Base-by-base conservation (phyloP, 2,888 invertebrate species). In the Gasteruption jaculator region DNA sequence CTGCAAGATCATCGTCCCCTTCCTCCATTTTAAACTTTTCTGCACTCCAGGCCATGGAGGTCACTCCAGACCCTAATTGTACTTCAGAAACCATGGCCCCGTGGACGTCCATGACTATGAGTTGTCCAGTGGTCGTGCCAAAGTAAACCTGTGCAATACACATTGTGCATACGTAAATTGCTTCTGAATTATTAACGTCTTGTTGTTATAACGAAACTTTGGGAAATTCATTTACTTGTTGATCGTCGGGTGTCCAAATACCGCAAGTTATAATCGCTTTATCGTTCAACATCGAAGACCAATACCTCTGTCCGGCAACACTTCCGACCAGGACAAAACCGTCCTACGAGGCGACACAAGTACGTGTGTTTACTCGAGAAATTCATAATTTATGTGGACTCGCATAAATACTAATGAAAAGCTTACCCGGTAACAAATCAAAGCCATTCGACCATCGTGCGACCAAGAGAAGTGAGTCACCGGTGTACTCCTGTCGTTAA, bases 391-490 rank as follows among this genome's bases (percentile, higher is more conserved):
- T 24, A 24, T 24, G 10, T 8, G 7, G 10, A 24, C 10, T 8
- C 10, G 24, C 7, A 24, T 24, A n/a, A 14, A 15, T 11, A 32
- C 4, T 22, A 12, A 21, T 19, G 32, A 25, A 29, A 25, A 24
- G 53, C 58, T 66, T 71, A 86, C 86, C 81, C 91, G 88, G 73
- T 97, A 99, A 68, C 95, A 96, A 60, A 99, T 99, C 43, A 99
- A 81, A 2, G 97, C 97, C 91, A 96, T 94, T 35, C 93, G 80
- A 11, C 97, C 97, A 74, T 96, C 96, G 68, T 97, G 96, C 0
- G 93, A 94, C 97, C 97, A 99, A 12, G 92, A 90, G 75, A 99
- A 95, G 73, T 97, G 94, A 12, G 94, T 95, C 46, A 96, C 95
- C 30, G 94, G 92, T 1, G 92, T 95, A 68, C 90, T 95, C 29